phyloP scores from a whole-genome alignment of 2,113 vertebrate genomes.

The Burhinus bistriatus region DNA sequence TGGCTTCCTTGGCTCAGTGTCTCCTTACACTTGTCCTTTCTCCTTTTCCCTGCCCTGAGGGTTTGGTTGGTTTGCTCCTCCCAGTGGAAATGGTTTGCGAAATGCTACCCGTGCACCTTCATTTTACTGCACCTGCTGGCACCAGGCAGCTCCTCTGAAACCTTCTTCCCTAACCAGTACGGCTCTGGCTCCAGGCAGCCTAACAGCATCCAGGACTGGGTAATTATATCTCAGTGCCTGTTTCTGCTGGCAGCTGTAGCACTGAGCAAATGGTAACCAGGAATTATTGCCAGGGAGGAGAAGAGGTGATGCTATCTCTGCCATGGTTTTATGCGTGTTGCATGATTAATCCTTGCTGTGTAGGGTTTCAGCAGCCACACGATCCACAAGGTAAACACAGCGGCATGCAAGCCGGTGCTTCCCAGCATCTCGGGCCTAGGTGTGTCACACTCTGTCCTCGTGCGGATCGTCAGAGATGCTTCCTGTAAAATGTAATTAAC shows the following conservation, averaged over 20 bases:
- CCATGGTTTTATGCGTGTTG: not conserved
- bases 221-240: not conserved
- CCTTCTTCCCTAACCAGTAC: not conserved
- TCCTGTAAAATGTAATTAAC: not conserved
- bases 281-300: not conserved
- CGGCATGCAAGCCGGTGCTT: not conserved
- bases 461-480: not conserved
- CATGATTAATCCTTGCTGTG: not conserved
- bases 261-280: not conserved
- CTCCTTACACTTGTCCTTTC: not conserved
- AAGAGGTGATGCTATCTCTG: not conserved
- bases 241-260: not conserved
- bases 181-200: not conserved
- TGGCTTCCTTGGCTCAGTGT: not conserved
- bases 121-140: not conserved
- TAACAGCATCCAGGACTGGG: not conserved
- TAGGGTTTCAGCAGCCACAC: not conserved
- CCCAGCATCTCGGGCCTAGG: not conserved
- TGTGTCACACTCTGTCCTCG: not conserved
- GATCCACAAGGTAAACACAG: not conserved
- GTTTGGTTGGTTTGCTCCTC: not conserved
- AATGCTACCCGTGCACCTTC: not conserved
- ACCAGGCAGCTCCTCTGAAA: not conserved
- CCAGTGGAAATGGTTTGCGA: not conserved
- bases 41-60: not conserved